A percentile compares a stretch with the other conserved stretches of the same genome.
Evolutionary conservation across 2,113 vertebrate genomes (phyloP).

Genomic region (Pristiophorus japonicus): DNA sequence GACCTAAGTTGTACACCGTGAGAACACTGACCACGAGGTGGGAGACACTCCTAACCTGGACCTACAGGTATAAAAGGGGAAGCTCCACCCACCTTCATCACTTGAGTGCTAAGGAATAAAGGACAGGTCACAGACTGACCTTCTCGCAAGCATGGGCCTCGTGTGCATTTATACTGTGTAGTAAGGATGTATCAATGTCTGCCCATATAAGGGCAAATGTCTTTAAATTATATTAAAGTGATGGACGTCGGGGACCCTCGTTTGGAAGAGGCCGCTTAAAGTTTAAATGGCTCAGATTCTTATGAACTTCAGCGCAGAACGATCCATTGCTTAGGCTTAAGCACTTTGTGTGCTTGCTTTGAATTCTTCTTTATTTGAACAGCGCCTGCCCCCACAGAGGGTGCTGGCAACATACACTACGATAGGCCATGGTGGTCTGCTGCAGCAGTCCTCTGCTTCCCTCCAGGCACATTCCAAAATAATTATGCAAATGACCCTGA

Average conservation of each 20-base stretch:
- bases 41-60: too few relatives aligned
- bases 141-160: too few relatives aligned
- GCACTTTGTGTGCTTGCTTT: not conserved
- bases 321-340: not conserved
- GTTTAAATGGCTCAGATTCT: not conserved
- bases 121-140: too few relatives aligned
- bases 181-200: too few relatives aligned
- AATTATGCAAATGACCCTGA: not conserved
- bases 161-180: too few relatives aligned
- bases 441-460: not conserved
- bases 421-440: not conserved
- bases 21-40: too few relatives aligned
- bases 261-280: not conserved
- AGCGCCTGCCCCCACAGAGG: not conserved
- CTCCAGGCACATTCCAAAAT: not conserved
- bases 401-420: not conserved
- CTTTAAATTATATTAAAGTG: too few relatives aligned
- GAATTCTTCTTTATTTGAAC: not conserved
- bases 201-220: too few relatives aligned
- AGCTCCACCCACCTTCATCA: too few relatives aligned
- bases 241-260: not conserved
- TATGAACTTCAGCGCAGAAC: not conserved
- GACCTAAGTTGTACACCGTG: too few relatives aligned
- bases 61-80: too few relatives aligned
- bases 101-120: too few relatives aligned